Conservation (phyloP, 2,888 invertebrate genomes). For the Allygus modestus region DNA sequence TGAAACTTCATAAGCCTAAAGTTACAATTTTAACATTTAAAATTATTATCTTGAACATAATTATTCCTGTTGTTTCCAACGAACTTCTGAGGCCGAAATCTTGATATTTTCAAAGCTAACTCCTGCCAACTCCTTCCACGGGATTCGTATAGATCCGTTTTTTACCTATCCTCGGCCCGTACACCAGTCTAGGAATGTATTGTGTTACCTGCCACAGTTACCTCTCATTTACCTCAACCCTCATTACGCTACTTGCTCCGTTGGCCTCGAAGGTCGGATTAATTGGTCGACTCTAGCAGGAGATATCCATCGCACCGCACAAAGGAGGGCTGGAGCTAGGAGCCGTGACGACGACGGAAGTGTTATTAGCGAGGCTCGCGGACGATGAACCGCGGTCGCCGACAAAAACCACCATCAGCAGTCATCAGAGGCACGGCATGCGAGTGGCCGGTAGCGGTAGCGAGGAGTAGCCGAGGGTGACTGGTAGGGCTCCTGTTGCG, state of each 20-base stretch:
- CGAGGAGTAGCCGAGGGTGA: no score
- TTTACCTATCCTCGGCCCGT: no score
- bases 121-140: no score
- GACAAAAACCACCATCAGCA: not conserved
- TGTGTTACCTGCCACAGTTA: not conserved
- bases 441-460: not conserved
- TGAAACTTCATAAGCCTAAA: no score
- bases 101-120: no score
- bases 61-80: no score
- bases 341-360: conserved; percentile 4
- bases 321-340: not conserved
- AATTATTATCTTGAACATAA: no score
- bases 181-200: no score
- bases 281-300: not conserved
- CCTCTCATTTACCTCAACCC: not conserved
- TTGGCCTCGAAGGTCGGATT: not conserved
- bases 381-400: not conserved
- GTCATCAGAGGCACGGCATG: not conserved
- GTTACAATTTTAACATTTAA: no score
- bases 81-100: no score
- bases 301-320: not conserved
- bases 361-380: conserved; percentile 1
- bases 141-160: no score
- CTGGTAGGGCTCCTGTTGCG: no score
- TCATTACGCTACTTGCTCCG: not conserved